Base-by-base conservation (phyloP, 2,797 vertebrate genomes). In the Tamandua tetradactyla region DNA sequence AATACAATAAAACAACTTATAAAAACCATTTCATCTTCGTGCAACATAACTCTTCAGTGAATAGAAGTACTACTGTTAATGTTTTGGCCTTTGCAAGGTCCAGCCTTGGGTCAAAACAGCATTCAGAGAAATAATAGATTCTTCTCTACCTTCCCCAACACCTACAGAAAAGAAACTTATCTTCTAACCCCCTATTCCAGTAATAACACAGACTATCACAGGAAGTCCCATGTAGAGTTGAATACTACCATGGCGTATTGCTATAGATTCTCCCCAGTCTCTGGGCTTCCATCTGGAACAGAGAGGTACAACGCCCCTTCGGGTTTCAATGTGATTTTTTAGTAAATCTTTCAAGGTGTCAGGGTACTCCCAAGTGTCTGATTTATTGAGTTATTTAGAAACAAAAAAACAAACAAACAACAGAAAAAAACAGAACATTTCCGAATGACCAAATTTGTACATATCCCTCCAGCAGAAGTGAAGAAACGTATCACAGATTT, bases 21-120 rank as follows among this genome's bases (percentile, higher is more conserved):
- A 95, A 95, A 96, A 69, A 75, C 74, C 94, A 57, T 95, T 96
- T 96, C 96, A 89, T 94, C 75, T 97, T 97, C 92, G 96, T 79
- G 95, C 95, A 96, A 94, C 95, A 91, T 94, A 97, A 97, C 71
- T 98, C 97, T 98, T 97, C 97, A 97, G 83, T 97, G 93, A 98
- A 98, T 92, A 98, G 96, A 98, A 97, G 95, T 94, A 97, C 90
- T 96, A 89, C 66, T 96, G 92, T 91, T 97, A 97, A 97, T 95
- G 97, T 98, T 98, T 98, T 98, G 97, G 61, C 98, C 97, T 75
- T 80, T 97, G 95, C 88, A 98, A 98, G 98, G 98, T 97, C 98
- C 98, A 97, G 98, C 98, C 98, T 98, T 94, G 68, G 95, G 97
- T 97, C 97, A 98, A 98, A 98, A 98, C 94, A 72, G 81, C 92